Evolutionary conservation across 2,888 invertebrate species (phyloP).

Genomic region (Silvanus unidentatus): DNA sequence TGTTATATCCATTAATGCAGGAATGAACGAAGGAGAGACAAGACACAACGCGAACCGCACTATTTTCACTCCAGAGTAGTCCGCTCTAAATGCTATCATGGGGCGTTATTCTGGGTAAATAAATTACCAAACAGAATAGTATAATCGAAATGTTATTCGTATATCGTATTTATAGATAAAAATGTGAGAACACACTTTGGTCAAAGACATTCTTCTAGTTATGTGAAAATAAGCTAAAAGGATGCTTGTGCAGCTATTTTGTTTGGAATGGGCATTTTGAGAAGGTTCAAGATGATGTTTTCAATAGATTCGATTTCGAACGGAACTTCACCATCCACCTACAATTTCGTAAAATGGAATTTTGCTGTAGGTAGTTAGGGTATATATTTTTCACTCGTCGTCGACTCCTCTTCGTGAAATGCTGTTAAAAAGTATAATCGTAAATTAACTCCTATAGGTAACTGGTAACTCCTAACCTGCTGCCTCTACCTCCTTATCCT

Average conservation of each 20-base stretch:
- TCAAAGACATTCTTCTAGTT: constrained; percentile 8
- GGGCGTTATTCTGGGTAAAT: constrained; percentile 14
- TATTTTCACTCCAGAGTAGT: neutral
- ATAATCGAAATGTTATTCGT: constrained; percentile 3
- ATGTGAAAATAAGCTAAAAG: constrained; percentile 21
- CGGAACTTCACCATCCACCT: constrained; percentile 14
- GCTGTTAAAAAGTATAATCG: too few species aligned
- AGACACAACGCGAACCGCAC: too few species aligned
- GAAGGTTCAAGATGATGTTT: constrained; percentile 25
- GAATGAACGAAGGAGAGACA: constrained; percentile 13
- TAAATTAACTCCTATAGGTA: too few species aligned
- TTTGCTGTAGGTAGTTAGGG: neutral
- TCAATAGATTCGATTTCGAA: constrained; percentile 28
- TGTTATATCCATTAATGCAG: constrained; percentile 17
- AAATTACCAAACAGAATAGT: constrained; percentile 11
- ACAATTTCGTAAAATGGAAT: constrained; percentile 3
- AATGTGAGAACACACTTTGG: neutral
- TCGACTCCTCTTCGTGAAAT: too few species aligned
- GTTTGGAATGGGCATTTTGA: constrained; percentile 21
- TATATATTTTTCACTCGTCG: too few species aligned
- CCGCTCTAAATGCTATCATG: constrained; percentile 7
- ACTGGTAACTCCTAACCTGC: too few species aligned
- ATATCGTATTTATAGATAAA: neutral
- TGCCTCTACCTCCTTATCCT: too few species aligned
- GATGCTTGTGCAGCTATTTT: constrained; percentile 17